A percentile compares a stretch with the other conserved stretches of the same genome.
Conservation (phyloP, 1,140 invertebrate genomes). For the Drosophila arizonae region DNA sequence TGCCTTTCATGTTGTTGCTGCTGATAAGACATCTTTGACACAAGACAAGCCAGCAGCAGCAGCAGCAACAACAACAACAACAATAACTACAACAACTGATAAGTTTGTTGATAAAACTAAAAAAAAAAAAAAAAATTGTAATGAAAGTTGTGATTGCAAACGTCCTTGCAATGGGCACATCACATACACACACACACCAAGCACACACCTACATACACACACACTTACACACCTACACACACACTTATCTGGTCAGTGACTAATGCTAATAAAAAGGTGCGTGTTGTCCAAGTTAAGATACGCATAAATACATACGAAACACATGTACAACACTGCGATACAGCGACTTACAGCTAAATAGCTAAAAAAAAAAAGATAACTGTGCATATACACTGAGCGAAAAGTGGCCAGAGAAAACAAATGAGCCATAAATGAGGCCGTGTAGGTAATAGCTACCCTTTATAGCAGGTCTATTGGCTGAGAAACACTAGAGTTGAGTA, state of each 20-base stretch:
- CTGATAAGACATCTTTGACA: constrained; percentile 74
- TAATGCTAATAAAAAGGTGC: constrained; percentile 5
- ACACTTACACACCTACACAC: constrained; percentile 10
- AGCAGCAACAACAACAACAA: constrained; percentile 7
- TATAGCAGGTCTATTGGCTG: no score
- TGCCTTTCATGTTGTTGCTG: constrained; percentile 13
- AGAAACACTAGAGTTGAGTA: no score
- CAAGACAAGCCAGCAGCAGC: constrained; percentile 35
- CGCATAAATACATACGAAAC: constrained; percentile 25
- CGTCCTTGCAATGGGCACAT: constrained; percentile 58
- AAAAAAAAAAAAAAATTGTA: constrained; percentile 43
- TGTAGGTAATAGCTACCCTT: no score
- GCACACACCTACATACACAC: background rate
- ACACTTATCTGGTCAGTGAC: constrained; percentile 40
- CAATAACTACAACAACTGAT: constrained; percentile 36
- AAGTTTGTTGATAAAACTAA: constrained; percentile 43
- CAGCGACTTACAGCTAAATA: constrained; percentile 14
- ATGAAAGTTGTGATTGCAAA: constrained; percentile 67
- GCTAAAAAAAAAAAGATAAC: constrained; percentile 14
- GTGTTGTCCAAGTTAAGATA: constrained; percentile 30
- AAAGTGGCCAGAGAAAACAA: background rate
- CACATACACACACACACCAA: constrained; percentile 5
- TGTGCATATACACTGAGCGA: constrained; percentile 30
- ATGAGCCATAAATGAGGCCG: no score
- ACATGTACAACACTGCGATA: constrained; percentile 19